phyloP scores from a whole-genome alignment of 2,888 invertebrate genomes.

The Spilarctia lutea region DNA sequence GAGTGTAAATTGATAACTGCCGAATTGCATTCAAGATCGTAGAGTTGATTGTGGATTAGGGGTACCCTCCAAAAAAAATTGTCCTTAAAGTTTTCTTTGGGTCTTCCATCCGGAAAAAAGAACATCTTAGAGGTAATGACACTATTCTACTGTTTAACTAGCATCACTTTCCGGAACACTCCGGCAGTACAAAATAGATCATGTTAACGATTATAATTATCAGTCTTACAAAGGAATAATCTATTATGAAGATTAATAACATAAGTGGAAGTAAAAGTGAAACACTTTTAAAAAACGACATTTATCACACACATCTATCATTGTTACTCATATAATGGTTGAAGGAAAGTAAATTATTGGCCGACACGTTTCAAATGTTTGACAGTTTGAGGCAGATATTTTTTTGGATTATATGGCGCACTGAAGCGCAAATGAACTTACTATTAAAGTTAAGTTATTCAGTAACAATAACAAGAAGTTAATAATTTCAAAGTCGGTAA shows the following conservation, averaged over 20 bases:
- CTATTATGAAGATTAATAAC: slow-evolving; percentile 42
- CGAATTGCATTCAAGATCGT: neutral
- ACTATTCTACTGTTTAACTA: slow-evolving; percentile 24
- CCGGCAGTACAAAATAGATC: slow-evolving; percentile 39
- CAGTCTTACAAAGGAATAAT: slow-evolving; percentile 36
- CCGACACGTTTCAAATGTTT: neutral
- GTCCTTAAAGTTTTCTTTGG: neutral
- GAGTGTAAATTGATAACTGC: neutral
- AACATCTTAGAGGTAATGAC: neutral
- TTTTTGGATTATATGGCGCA: neutral
- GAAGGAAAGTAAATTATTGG: slow-evolving; percentile 47
- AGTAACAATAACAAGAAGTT: neutral
- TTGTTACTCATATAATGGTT: slow-evolving; percentile 32
- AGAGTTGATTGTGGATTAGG: too few relatives aligned
- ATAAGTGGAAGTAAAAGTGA: slow-evolving; percentile 33
- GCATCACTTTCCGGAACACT: slow-evolving; percentile 32
- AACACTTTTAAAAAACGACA: slow-evolving; percentile 16
- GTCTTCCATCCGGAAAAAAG: neutral
- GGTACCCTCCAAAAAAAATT: neutral
- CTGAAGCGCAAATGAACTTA: neutral
- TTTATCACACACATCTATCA: slow-evolving; percentile 37
- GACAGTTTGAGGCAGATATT: neutral
- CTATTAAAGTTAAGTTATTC: neutral
- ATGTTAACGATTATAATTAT: slow-evolving; percentile 32
- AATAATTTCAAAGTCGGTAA: neutral